These are phyloP conservation scores for Yponomeuta evonymella DNA, from an alignment of 2,888 invertebrate species.

Conservation along the genomic window DNA sequence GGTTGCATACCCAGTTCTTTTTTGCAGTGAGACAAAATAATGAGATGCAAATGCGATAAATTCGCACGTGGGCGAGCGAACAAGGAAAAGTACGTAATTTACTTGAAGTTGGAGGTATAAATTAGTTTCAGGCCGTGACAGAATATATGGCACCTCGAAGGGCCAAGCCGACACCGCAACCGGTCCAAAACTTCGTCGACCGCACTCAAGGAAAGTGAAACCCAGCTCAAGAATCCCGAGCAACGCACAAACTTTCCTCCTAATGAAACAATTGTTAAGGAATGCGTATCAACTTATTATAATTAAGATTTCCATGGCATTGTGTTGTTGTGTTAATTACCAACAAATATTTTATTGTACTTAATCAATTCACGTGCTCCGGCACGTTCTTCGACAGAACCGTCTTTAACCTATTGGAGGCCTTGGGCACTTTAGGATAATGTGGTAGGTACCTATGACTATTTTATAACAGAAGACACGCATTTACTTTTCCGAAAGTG, in stretches of 20 bases:
- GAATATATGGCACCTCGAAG: background rate
- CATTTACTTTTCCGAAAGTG: too few relatives aligned
- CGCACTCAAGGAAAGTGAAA: background rate
- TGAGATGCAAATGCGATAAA: slow-evolving; percentile 31
- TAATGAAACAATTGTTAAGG: background rate
- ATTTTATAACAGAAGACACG: too few relatives aligned
- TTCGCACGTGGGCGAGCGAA: background rate
- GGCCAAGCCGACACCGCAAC: background rate
- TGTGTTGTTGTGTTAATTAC: too few relatives aligned
- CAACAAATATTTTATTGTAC: too few relatives aligned
- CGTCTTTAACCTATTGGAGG: too few relatives aligned
- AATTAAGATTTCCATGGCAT: background rate
- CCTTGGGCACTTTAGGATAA: too few relatives aligned
- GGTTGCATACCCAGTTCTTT: slow-evolving; percentile 34
- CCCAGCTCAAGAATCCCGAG: background rate
- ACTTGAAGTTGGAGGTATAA: background rate
- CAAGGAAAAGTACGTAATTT: slow-evolving; percentile 1
- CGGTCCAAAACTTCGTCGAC: background rate
- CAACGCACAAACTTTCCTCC: background rate
- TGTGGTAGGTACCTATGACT: too few relatives aligned
- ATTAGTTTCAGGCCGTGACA: background rate
- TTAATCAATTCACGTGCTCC: too few relatives aligned
- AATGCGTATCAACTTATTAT: background rate
- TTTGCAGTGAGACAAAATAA: slow-evolving; percentile 31
- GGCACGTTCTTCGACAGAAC: too few relatives aligned